Base-by-base conservation (phyloP, 2,888 invertebrate genomes). In the Ennomos quercinarius region DNA sequence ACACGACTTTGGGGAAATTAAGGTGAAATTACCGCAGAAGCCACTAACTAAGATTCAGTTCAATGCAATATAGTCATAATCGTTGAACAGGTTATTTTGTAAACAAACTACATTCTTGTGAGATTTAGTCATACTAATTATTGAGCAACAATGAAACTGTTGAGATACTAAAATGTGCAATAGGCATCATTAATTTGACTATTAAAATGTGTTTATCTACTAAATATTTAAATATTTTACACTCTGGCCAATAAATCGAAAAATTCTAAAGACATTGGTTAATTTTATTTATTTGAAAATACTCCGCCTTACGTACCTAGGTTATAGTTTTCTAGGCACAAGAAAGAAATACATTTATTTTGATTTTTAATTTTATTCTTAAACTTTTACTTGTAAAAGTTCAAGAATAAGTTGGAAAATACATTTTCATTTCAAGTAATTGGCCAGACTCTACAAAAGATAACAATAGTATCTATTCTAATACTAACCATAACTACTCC, bases 401-500 rank as follows among this genome's bases (percentile, higher is more conserved):
- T n/a, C n/a, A n/a, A n/a, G n/a, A n/a, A n/a, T n/a, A n/a, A n/a
- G n/a, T n/a, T n/a, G n/a, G n/a, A 1, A 27, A 27, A 3, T 27
- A 27, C 6, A 27, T 27, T 27, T n/a, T 41, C 13, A 13, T 36
- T 6, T 17, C 10, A 9, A 35, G 8, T 27, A 11, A 40, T 34
- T 35, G 44, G 44, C 17, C 8, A 50, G 13, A 13, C 1, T 54
- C 10, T 36, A 44, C 17, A 35, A 49, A 36, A 12, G 36, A 61
- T 64, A 61, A 62, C 57, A 64, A 55, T 61, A 49, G 13, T 27
- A 40, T n/a, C n/a, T n/a, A n/a, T n/a, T n/a, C 27, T 27, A 27
- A 27, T 59, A 70, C 70, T 70, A 61, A 72, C 71, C 71, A 52
- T 54, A 10, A 35, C 67, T 78, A 70, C 65, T 68, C 76, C 79